phyloP scores from a whole-genome alignment of 2,888 invertebrate genomes.

The Agriopis aurantiaria region DNA sequence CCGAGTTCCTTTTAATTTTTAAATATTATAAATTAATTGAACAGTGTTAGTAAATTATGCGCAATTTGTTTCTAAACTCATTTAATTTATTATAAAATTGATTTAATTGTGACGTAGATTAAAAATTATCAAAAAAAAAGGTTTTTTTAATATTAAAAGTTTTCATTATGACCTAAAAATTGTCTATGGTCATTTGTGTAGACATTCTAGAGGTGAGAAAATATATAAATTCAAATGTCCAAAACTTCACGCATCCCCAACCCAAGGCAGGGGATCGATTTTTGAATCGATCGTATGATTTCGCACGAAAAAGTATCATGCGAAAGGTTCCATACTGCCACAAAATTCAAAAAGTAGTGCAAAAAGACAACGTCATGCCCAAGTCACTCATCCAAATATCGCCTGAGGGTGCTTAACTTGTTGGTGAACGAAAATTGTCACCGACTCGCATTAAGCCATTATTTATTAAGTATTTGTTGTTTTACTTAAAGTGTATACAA shows the following conservation, averaged over 20 bases:
- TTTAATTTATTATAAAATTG: slow-evolving; percentile 15
- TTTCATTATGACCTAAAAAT: slow-evolving; percentile 11
- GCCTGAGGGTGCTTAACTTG: no score
- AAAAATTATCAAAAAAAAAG: slow-evolving; percentile 10
- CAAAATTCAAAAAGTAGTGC: no score
- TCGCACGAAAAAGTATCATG: no score
- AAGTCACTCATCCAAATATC: no score
- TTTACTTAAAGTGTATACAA: no score
- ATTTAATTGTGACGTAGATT: slow-evolving; percentile 4
- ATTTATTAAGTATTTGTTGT: no score
- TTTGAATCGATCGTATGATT: neutral
- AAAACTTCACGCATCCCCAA: no score
- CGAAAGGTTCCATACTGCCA: no score
- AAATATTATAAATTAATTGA: slow-evolving; percentile 3
- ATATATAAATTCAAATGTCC: neutral
- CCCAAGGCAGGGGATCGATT: neutral
- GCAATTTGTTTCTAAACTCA: slow-evolving; percentile 13
- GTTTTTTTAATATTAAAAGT: neutral
- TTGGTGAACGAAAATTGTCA: no score
- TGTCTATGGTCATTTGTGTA: slow-evolving; percentile 4
- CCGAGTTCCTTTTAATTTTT: slow-evolving; percentile 50
- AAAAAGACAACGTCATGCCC: no score
- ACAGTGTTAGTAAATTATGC: slow-evolving; percentile 17
- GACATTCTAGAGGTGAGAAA: neutral
- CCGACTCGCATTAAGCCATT: no score